Base-by-base conservation (phyloP, 2,888 invertebrate genomes). In the Cheilosia variabilis region DNA sequence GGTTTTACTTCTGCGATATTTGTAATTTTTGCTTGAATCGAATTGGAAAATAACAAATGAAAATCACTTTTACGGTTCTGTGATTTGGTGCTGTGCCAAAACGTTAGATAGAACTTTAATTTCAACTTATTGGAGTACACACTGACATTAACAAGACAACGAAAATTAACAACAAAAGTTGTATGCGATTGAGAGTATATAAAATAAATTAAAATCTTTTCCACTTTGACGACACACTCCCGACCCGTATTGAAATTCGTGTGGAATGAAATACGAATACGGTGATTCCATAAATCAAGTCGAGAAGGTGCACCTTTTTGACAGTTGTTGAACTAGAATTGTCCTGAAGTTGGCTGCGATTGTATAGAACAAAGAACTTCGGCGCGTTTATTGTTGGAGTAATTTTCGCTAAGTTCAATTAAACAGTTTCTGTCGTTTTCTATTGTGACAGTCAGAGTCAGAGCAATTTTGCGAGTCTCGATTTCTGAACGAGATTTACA, bases 241-340 rank as follows among this genome's bases (percentile, higher is more conserved):
- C 73, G 37, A 37, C 27, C 60, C 73, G 60, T 55, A 73, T 53
- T 53, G n/a, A 82, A 66, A 66, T 71, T 72, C 55, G 55, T 72
- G 77, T 77, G 60, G 62, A 62, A 15, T 31, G 52, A 31, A 7
- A 19, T 24, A 10, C 27, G 13, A 45, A 50, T 22, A 57, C n/a
- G 65, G 50, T 13, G 15, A 43, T 43, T 43, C 37, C 37, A 37
- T 37, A 10, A 34, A 34, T 13, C 37, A 9, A 10, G 13, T 13
- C 37, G 13, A 13, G 34, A 37, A 37, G 37, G 37, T 10, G 37
- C 10, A 10, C 1, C 13, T 37, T 13, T 37, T 37, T 37, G 37
- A 37, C 37, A 37, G 0, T 3, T 1, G 27, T 13, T 37, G 1
- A 37, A 37, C 4, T 3, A 13, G 4, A 37, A 13, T 37, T 37